These are phyloP conservation scores for Leucophora obtusa DNA, from an alignment of 2,888 invertebrate genomes.

Conservation along the genomic window DNA sequence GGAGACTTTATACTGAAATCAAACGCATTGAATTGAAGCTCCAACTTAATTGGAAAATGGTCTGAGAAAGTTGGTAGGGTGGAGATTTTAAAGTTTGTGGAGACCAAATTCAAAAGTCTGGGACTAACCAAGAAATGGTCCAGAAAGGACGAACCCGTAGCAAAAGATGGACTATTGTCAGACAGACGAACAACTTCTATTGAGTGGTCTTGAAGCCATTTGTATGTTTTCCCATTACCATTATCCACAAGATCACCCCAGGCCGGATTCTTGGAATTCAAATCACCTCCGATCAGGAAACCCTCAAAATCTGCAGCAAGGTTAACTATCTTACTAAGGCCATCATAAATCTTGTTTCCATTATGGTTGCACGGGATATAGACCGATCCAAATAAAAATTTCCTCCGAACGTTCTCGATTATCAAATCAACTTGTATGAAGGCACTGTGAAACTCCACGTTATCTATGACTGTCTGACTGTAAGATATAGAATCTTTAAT, in stretches of 20 bases:
- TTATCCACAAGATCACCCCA: too few relatives aligned
- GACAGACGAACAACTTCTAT: not conserved
- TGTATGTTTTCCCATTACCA: not conserved
- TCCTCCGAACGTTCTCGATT: too few relatives aligned
- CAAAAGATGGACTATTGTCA: not conserved
- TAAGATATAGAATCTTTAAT: conserved; percentile 2
- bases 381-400: not conserved
- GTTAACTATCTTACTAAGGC: not conserved
- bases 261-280: too few relatives aligned
- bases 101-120: not conserved
- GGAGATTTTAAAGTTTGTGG: not conserved
- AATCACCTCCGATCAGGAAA: too few relatives aligned
- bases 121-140: conserved; percentile 20
- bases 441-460: too few relatives aligned
- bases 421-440: too few relatives aligned
- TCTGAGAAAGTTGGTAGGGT: conserved; percentile 7
- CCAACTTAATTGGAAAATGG: conserved; percentile 20
- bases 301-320: not conserved
- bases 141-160: not conserved
- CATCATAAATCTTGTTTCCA: not conserved
- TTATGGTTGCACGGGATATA: not conserved
- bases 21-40: too few relatives aligned
- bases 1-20: too few relatives aligned
- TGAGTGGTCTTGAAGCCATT: conserved; percentile 1
- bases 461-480: too few relatives aligned